Evolutionary conservation across 2,797 vertebrate genomes (phyloP).

Genomic region (Apogon talboti): DNA sequence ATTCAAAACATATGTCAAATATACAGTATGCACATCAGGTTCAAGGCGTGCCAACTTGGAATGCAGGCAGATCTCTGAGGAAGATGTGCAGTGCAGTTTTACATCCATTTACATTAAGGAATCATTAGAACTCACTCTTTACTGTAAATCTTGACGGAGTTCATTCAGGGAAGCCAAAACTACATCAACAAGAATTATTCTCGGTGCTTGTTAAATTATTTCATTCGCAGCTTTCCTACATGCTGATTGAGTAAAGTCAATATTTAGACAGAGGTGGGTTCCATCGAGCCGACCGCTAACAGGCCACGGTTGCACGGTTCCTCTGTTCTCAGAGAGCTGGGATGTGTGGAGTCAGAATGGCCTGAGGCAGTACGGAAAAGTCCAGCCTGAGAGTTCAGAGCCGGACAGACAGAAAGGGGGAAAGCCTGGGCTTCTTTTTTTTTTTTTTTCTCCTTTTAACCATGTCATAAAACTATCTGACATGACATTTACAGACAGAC

Average conservation of each 20-base stretch:
- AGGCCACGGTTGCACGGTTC: constrained; percentile 42
- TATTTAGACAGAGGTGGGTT: constrained; percentile 66
- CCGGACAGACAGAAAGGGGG: background rate
- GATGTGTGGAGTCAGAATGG: constrained; percentile 49
- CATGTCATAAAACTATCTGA: constrained; percentile 40
- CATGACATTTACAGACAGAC: constrained; percentile 29
- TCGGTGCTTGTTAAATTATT: constrained; percentile 45
- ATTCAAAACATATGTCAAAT: constrained; percentile 65
- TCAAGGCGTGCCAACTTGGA: constrained; percentile 6
- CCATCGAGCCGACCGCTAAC: constrained; percentile 36
- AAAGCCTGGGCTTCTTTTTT: background rate
- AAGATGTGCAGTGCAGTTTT: background rate
- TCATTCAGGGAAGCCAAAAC: constrained; percentile 5
- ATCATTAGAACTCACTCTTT: background rate
- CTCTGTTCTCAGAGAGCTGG: constrained; percentile 56
- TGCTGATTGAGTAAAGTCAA: constrained; percentile 68
- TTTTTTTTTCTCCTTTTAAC: background rate
- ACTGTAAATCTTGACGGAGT: background rate
- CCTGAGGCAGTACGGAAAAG: constrained; percentile 53
- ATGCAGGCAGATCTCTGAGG: constrained; percentile 15
- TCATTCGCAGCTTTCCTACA: constrained; percentile 66
- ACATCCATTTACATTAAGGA: background rate
- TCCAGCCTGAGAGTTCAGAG: constrained; percentile 38
- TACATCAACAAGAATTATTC: background rate
- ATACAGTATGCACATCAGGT: constrained; percentile 27